Conservation (phyloP, 37 sponge, comb jelly and placozoan species). For the Agelas oroides region DNA sequence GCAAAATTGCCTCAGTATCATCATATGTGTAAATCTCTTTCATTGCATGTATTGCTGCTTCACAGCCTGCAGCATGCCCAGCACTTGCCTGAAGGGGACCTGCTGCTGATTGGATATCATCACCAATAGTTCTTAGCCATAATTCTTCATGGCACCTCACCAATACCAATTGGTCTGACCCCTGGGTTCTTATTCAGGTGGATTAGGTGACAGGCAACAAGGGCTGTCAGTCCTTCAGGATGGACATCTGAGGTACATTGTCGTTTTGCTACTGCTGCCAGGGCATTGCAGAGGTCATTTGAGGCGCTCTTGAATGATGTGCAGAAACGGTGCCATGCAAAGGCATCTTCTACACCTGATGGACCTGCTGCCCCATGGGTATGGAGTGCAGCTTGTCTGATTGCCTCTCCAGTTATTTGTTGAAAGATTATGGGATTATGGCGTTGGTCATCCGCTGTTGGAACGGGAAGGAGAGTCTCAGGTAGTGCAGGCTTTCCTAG, state of each 20-base stretch:
- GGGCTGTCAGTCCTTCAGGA: slow-evolving; percentile 25
- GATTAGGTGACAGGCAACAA: slow-evolving; percentile 59
- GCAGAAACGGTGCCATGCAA: slow-evolving; percentile 33
- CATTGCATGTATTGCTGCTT: slow-evolving; percentile 41
- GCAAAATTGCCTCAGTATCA: slow-evolving; percentile 16
- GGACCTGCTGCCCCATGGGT: slow-evolving; percentile 50
- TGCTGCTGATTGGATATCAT: slow-evolving; percentile 45
- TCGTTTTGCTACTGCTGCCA: slow-evolving; percentile 49
- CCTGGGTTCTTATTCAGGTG: slow-evolving; percentile 68
- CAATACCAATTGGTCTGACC: slow-evolving; percentile 62
- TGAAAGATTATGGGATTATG: slow-evolving; percentile 42
- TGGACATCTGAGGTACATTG: slow-evolving; percentile 44
- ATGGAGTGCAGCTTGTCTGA: slow-evolving; percentile 28
- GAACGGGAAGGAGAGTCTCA: background rate
- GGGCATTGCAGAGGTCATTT: slow-evolving; percentile 41
- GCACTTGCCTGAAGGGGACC: slow-evolving; percentile 65
- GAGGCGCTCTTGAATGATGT: slow-evolving; percentile 38
- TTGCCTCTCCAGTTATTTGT: slow-evolving; percentile 23
- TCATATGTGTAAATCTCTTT: background rate
- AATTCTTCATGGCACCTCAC: slow-evolving; percentile 47
- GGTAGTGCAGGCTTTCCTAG: background rate
- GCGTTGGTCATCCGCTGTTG: background rate
- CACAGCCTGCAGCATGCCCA: slow-evolving; percentile 19
- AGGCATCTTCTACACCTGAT: slow-evolving; percentile 44
- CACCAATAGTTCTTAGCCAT: slow-evolving; percentile 35